Conservation (phyloP, 2,888 invertebrate species). For the Metacarcinus magister region DNA sequence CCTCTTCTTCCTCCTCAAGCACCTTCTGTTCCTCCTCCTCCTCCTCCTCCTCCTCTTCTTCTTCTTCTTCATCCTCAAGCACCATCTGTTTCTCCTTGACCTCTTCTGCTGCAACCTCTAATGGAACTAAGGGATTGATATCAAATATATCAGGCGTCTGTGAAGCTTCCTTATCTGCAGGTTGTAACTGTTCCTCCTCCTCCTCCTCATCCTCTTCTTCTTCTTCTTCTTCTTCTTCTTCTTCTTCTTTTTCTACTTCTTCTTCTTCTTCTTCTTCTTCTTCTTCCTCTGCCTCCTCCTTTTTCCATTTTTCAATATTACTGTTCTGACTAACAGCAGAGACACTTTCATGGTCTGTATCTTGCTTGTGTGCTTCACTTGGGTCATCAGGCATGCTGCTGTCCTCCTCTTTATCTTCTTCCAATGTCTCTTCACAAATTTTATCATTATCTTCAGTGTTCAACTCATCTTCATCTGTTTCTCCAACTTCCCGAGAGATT, state of each 20-base stretch:
- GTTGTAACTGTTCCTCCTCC: not conserved
- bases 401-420: not conserved
- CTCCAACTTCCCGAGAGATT: not conserved
- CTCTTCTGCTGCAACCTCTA: not conserved
- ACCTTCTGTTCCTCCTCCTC: not conserved
- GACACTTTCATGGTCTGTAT: not conserved
- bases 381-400: not conserved
- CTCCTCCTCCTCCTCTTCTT: too few species aligned
- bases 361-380: not conserved
- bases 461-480: conserved; percentile 26
- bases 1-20: not conserved
- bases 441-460: not conserved
- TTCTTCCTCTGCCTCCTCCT: too few species aligned
- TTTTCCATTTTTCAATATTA: not conserved
- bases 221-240: too few species aligned
- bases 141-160: not conserved
- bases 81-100: not conserved
- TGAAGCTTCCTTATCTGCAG: not conserved
- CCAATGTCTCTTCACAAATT: not conserved
- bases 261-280: not conserved
- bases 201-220: not conserved
- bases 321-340: not conserved
- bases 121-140: not conserved
- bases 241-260: too few species aligned
- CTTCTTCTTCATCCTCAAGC: not conserved